Conservation (phyloP, 2,113 vertebrate species). For the Lycaon pictus region DNA sequence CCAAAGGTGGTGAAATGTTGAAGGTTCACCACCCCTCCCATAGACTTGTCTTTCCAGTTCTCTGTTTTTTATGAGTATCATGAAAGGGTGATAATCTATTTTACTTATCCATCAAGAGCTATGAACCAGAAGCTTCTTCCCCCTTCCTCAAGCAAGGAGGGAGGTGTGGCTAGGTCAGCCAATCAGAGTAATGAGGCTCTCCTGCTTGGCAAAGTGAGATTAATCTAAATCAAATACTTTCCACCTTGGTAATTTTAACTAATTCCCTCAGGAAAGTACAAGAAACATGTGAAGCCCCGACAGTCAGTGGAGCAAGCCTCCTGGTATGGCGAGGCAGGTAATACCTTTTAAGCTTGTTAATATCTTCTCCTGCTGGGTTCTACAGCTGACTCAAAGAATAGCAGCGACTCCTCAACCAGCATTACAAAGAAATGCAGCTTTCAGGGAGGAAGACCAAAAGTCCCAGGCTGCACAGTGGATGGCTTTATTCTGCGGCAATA, state of each 20-base stretch:
- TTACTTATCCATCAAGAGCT: constrained; percentile 83
- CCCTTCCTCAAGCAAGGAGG: constrained; percentile 80
- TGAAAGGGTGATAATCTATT: constrained; percentile 84
- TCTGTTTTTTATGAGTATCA: constrained; percentile 79
- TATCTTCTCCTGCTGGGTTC: constrained; percentile 88
- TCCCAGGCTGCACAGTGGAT: not conserved
- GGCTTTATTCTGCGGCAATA: constrained; percentile 40
- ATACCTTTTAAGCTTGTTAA: constrained; percentile 90
- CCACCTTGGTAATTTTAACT: constrained; percentile 89
- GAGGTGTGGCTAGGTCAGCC: constrained; percentile 82
- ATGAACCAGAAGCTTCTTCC: constrained; percentile 77
- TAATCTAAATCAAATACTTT: constrained; percentile 91
- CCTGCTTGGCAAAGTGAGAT: constrained; percentile 86
- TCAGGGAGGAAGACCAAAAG: constrained; percentile 66
- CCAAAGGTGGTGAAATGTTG: constrained; percentile 13
- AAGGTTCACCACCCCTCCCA: not conserved
- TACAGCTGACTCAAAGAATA: constrained; percentile 85
- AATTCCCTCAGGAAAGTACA: constrained; percentile 88
- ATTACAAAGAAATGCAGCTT: constrained; percentile 82
- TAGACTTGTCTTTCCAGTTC: constrained; percentile 61
- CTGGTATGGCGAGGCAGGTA: constrained; percentile 86
- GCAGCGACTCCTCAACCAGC: constrained; percentile 81
- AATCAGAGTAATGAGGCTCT: constrained; percentile 87
- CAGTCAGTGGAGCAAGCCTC: constrained; percentile 80
- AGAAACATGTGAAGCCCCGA: constrained; percentile 84